Evolutionary conservation across 2,113 vertebrate genomes (phyloP).

Genomic region (Psilopogon haemacephalus): DNA sequence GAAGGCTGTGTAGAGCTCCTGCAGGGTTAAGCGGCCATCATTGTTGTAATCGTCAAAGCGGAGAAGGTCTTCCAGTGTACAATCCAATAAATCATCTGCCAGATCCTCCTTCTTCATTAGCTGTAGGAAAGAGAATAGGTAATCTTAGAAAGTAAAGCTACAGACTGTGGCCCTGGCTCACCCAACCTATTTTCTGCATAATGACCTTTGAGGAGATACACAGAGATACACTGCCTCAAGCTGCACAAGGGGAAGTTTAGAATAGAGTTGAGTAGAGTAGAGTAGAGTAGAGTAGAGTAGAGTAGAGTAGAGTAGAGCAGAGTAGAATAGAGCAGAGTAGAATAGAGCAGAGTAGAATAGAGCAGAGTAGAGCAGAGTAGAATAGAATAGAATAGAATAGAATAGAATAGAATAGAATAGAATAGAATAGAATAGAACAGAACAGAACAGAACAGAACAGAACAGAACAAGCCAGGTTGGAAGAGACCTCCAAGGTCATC

Average conservation of each 20-base stretch:
- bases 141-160: background rate
- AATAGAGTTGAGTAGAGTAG: no score
- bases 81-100: slow-evolving; percentile 80
- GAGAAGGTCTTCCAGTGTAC: slow-evolving; percentile 88
- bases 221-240: background rate
- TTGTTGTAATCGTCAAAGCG: slow-evolving; percentile 93
- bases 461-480: no score
- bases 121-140: slow-evolving; percentile 62
- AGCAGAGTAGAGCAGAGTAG: no score
- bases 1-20: slow-evolving; percentile 92
- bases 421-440: no score
- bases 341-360: no score
- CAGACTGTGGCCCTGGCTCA: background rate
- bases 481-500: no score
- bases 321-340: background rate
- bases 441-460: no score
- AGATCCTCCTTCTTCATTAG: slow-evolving; percentile 80
- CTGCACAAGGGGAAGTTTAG: no score
- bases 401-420: no score
- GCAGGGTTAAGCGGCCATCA: slow-evolving; percentile 83
- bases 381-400: no score
- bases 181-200: background rate
- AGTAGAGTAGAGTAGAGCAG: no score
- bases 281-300: no score
- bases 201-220: background rate